Evolutionary conservation across 1,140 invertebrate genomes (phyloP).

Genomic region (Zaprionus inermis): DNA sequence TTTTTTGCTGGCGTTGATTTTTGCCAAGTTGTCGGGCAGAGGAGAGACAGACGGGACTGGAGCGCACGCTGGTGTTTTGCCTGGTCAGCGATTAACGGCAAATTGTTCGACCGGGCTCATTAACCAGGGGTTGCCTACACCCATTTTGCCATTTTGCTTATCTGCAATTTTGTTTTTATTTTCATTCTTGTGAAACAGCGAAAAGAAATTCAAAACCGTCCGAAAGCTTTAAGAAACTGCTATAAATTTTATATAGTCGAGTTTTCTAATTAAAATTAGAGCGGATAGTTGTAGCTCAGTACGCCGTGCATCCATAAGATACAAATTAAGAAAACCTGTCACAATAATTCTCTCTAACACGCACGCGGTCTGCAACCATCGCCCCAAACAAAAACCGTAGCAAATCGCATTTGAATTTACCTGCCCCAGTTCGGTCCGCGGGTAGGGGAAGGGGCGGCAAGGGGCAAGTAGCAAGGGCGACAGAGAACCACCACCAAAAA

Average conservation of each 20-base stretch:
- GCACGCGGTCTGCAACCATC: slow-evolving; percentile 28
- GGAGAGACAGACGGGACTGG: not conserved
- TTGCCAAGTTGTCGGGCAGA: slow-evolving; percentile 30
- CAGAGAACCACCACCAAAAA: slow-evolving; percentile 67
- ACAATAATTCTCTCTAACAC: slow-evolving; percentile 56
- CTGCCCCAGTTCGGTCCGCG: slow-evolving; percentile 46
- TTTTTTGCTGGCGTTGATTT: slow-evolving; percentile 57
- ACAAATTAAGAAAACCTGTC: slow-evolving; percentile 73
- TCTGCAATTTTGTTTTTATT: slow-evolving; percentile 45
- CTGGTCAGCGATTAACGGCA: slow-evolving; percentile 44
- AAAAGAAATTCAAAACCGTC: not conserved
- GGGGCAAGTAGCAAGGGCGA: slow-evolving; percentile 6
- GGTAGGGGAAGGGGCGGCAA: not conserved
- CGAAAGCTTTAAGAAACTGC: slow-evolving; percentile 3
- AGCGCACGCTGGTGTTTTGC: slow-evolving; percentile 22
- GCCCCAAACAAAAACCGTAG: slow-evolving; percentile 73
- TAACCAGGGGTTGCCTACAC: slow-evolving; percentile 25
- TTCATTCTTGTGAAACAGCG: too few species aligned
- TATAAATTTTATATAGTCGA: not conserved
- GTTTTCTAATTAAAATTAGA: slow-evolving; percentile 39
- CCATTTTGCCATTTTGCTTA: slow-evolving; percentile 35
- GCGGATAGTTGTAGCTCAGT: slow-evolving; percentile 5
- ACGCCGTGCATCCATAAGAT: slow-evolving; percentile 37
- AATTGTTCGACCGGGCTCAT: slow-evolving; percentile 50
- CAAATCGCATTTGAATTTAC: slow-evolving; percentile 83